Conservation (phyloP, 2,113 vertebrate species). For the Brachirus orientalis region DNA sequence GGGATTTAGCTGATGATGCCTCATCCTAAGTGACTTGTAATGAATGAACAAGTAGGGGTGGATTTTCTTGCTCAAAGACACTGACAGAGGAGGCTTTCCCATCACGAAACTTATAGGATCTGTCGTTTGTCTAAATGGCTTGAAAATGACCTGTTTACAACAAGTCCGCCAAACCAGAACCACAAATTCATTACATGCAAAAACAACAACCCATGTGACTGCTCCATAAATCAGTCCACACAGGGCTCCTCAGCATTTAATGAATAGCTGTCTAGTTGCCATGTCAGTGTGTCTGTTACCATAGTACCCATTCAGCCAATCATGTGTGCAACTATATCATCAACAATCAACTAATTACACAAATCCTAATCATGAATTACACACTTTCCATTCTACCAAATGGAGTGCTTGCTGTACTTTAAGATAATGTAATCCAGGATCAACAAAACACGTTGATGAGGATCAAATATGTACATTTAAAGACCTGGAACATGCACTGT, state of each 20-base stretch:
- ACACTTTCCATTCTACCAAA: not conserved
- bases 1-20: slow-evolving; percentile 48
- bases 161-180: not conserved
- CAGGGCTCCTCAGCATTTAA: not conserved
- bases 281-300: not conserved
- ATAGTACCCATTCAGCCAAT: not conserved
- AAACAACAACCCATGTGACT: not conserved
- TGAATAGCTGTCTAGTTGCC: not conserved
- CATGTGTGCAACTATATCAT: not conserved
- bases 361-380: not conserved
- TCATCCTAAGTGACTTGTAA: slow-evolving; percentile 31
- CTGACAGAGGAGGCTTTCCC: not conserved
- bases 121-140: not conserved
- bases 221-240: not conserved
- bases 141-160: not conserved
- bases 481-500: too few relatives aligned
- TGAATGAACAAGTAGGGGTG: slow-evolving; percentile 44
- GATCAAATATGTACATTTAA: not conserved
- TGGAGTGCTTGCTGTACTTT: not conserved
- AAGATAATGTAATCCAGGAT: not conserved
- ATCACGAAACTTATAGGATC: slow-evolving; percentile 4
- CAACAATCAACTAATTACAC: not conserved
- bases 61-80: slow-evolving; percentile 28
- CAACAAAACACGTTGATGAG: not conserved
- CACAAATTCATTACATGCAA: not conserved